Percentiles rank a stretch among this genome's conserved stretches.
Evolutionary conservation across 2,888 invertebrate species (phyloP).

Genomic region (Zhuqinia jingwanae): DNA sequence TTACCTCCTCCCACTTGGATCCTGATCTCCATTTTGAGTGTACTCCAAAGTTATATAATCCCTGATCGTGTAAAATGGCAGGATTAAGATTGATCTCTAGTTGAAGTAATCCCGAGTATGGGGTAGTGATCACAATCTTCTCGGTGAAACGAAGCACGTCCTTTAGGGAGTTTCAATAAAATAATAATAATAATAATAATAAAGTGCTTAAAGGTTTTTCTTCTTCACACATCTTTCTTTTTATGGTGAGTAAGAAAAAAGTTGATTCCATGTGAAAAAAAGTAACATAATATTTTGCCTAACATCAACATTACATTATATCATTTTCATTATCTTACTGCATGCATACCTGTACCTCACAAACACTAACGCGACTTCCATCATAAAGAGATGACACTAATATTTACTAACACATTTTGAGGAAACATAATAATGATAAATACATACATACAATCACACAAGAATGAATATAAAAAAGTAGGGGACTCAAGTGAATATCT

Average conservation of each 20-base stretch:
- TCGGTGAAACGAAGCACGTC: constrained; percentile 79
- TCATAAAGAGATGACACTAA: neutral
- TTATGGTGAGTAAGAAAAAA: no score
- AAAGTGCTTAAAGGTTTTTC: no score
- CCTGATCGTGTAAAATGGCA: constrained; percentile 74
- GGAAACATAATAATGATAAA: neutral
- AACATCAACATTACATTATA: neutral
- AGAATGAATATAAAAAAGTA: no score
- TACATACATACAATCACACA: no score
- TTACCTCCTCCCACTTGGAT: constrained; percentile 78
- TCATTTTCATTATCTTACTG: no score
- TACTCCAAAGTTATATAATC: constrained; percentile 77
- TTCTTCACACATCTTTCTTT: no score
- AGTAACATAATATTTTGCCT: no score
- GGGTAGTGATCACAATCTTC: constrained; percentile 79
- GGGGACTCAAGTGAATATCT: neutral
- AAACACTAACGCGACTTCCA: neutral
- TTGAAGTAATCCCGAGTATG: constrained; percentile 78
- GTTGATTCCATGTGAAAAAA: neutral
- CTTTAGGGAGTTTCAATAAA: constrained; percentile 69
- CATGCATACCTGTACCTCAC: neutral
- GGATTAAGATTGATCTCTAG: constrained; percentile 79
- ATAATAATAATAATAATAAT: no score
- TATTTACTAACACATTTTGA: neutral
- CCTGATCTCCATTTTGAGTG: constrained; percentile 78